Conservation (phyloP, 1,140 invertebrate genomes). For the Dysdera silvatica region DNA sequence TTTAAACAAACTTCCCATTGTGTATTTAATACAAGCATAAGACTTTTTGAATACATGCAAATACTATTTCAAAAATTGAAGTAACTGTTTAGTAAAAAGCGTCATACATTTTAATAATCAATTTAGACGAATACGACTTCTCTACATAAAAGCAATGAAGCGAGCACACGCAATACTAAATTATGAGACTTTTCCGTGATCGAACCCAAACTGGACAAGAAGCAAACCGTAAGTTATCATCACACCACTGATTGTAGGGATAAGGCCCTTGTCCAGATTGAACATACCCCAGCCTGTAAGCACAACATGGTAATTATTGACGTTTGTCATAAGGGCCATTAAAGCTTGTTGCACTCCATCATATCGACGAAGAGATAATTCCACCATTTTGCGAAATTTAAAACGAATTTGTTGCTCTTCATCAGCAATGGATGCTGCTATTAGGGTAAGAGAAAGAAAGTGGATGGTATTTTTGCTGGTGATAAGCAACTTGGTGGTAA, state of each 20-base stretch:
- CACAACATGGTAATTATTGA: background rate
- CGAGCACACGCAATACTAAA: too few species aligned
- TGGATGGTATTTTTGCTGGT: conserved; percentile 8
- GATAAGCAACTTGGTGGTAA: conserved; percentile 1
- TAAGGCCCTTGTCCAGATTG: background rate
- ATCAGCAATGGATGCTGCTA: background rate
- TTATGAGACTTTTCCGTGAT: too few species aligned
- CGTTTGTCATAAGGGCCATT: background rate
- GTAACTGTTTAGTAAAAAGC: too few species aligned
- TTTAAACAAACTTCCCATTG: too few species aligned
- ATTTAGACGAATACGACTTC: too few species aligned
- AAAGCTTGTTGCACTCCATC: conserved; percentile 1
- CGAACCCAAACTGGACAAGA: conserved; percentile 17
- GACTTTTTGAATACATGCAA: too few species aligned
- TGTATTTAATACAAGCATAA: too few species aligned
- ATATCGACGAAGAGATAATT: background rate
- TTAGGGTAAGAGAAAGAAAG: conserved; percentile 4
- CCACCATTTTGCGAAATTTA: background rate
- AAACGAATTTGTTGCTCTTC: background rate
- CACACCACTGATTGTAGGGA: conserved; percentile 11
- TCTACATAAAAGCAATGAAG: too few species aligned
- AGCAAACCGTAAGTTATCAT: conserved; percentile 15
- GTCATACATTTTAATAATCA: too few species aligned
- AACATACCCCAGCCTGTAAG: conserved; percentile 23
- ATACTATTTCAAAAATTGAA: too few species aligned